Evolutionary conservation across 2,888 invertebrate species (phyloP), one percentile per base, ranked within the genome.

Genomic region (Philereme transversata): DNA sequence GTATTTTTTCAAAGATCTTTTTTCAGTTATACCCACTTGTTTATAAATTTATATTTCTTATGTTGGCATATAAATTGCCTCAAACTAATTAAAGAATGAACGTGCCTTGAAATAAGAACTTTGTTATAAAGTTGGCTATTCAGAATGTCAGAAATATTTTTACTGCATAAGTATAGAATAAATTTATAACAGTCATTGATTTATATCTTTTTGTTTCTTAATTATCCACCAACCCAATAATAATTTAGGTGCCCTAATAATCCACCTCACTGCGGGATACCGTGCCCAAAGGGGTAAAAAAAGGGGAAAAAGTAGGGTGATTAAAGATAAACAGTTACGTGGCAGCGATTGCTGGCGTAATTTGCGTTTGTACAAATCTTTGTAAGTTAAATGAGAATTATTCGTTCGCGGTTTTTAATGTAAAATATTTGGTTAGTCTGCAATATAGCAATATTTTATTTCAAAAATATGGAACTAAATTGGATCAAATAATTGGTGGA

Each of bases 271-370:
- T 74, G 78, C 76, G 74, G 78, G 79, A 74, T 71, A 72, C 72
- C 70, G 67, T 68, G 70, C 74, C 70, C 69, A 72, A 75, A 86
- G 83, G 80, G 88, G 89, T 83, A 82, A 77, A 75, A 81, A 79
- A 70, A 75, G 82, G 81, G 82, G 84, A 83, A 87, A 88, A 81
- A 82, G 79, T 84, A 83, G 87, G 90, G 88, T 83, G 90, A 89
- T 90, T 87, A 87, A 88, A 90, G 90, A 91, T 91, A 91, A 91
- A 91, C 89, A 89, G 76, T 75, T 83, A 83, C 84, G 80, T 81
- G 78, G 77, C 78, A 66, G 69, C 75, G 73, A 73, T 72, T 69
- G 74, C 69, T 70, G 77, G 77, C 72, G 69, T 88, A 87, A 90
- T 91, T 90, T 87, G 85, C 87, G 86, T 87, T 86, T 84, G 82